A percentile compares a stretch with the other conserved stretches of the same genome.
Conservation (phyloP, 2,888 invertebrate genomes). For the Campoletis raptor region DNA sequence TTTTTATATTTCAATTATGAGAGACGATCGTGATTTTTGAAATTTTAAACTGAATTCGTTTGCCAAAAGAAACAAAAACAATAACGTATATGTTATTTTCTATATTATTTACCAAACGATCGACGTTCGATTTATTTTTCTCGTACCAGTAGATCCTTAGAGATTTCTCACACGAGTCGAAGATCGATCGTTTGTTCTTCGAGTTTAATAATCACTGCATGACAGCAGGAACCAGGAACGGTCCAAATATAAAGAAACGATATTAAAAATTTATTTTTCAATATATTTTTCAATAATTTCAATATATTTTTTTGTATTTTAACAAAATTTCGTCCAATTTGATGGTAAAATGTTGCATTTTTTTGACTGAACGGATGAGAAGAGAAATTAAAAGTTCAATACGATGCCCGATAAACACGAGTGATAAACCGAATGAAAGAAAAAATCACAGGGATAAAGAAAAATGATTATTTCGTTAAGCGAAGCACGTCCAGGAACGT, state of each 20-base stretch:
- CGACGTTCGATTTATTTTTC: slow-evolving; percentile 44
- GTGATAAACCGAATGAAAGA: slow-evolving; percentile 15
- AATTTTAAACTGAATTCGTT: background rate
- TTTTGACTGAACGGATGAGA: background rate
- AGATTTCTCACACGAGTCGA: slow-evolving; percentile 36
- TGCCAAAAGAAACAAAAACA: background rate
- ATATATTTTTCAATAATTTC: background rate
- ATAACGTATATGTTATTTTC: background rate
- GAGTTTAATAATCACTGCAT: slow-evolving; percentile 70
- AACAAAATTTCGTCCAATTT: background rate
- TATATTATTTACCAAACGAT: slow-evolving; percentile 27
- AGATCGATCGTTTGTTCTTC: slow-evolving; percentile 40
- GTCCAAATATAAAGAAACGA: slow-evolving; percentile 65
- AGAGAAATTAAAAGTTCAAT: background rate
- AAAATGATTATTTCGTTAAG: slow-evolving; percentile 21
- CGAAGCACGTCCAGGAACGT: background rate
- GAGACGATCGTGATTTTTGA: background rate
- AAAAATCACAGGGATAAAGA: background rate
- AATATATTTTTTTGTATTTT: background rate
- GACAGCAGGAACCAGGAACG: slow-evolving; percentile 72
- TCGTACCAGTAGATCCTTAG: slow-evolving; percentile 31
- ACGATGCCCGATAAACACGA: background rate
- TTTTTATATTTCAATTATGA: background rate
- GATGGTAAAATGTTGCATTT: background rate
- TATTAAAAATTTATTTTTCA: background rate